Conservation (phyloP, 2,797 vertebrate genomes). For the Thaleichthys pacificus region DNA sequence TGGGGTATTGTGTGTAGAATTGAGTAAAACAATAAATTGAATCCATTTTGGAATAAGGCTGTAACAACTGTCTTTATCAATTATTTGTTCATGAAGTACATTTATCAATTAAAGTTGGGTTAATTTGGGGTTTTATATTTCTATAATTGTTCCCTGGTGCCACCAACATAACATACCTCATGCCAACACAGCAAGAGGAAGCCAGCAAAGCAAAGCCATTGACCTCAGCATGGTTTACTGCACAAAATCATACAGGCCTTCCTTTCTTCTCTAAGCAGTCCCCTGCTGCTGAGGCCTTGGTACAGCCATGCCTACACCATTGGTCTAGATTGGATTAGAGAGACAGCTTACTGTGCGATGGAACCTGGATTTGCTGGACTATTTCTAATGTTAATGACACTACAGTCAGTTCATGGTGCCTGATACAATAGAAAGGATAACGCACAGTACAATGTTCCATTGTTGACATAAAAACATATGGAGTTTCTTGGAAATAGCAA, state of each 20-base stretch:
- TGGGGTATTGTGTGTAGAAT: too few relatives aligned
- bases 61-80: too few relatives aligned
- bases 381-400: constrained; percentile 93
- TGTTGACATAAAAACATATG: constrained; percentile 69
- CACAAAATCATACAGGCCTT: constrained; percentile 82
- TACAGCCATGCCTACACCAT: constrained; percentile 75
- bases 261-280: constrained; percentile 83
- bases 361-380: constrained; percentile 77
- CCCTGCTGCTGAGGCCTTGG: constrained; percentile 85
- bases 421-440: constrained; percentile 83
- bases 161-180: constrained; percentile 77
- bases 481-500: constrained; percentile 54
- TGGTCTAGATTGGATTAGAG: constrained; percentile 91
- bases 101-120: too few relatives aligned
- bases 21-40: too few relatives aligned
- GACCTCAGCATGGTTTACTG: constrained; percentile 78
- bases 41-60: too few relatives aligned
- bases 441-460: constrained; percentile 79
- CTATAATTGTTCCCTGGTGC: constrained; percentile 26
- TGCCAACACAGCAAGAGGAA: constrained; percentile 88
- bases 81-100: too few relatives aligned
- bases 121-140: too few relatives aligned
- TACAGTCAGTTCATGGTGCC: constrained; percentile 75
- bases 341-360: constrained; percentile 79
- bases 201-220: constrained; percentile 78